Conservation (phyloP, 2,797 vertebrate species). For the Cirrhinus molitorella region DNA sequence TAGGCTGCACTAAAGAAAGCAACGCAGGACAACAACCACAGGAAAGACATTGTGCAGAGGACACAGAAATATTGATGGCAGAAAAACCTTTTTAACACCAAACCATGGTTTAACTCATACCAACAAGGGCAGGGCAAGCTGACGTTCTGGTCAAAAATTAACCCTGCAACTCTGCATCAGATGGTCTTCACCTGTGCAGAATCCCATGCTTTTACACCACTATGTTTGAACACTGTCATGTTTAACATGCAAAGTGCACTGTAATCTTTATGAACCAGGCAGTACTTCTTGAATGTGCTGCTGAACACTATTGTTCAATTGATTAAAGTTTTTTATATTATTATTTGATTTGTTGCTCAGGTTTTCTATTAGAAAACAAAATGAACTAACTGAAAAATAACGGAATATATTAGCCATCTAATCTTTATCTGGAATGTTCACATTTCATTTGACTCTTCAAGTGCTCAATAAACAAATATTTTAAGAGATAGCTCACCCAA, state of each 20-base stretch:
- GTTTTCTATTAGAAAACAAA: too few relatives aligned
- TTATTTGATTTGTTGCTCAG: neutral
- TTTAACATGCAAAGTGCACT: neutral
- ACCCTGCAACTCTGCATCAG: slow-evolving; percentile 33
- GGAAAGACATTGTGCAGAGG: slow-evolving; percentile 70
- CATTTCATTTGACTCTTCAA: neutral
- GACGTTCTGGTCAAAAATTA: slow-evolving; percentile 28
- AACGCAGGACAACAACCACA: slow-evolving; percentile 78
- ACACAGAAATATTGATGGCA: neutral
- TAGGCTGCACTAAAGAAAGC: slow-evolving; percentile 75
- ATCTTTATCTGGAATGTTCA: neutral
- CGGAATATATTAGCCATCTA: neutral
- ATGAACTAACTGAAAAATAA: neutral
- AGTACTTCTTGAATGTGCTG: neutral
- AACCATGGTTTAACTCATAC: neutral
- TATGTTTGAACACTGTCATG: neutral
- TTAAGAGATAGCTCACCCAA: neutral
- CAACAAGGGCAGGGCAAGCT: slow-evolving; percentile 59
- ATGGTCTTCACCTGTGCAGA: slow-evolving; percentile 53
- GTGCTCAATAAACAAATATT: neutral
- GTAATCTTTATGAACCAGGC: neutral
- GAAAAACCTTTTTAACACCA: slow-evolving; percentile 61
- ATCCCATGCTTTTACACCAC: slow-evolving; percentile 16
- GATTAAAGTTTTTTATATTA: neutral
- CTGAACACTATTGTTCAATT: neutral